Base-by-base conservation (phyloP, 2,888 invertebrate species). In the Biston stratarius region DNA sequence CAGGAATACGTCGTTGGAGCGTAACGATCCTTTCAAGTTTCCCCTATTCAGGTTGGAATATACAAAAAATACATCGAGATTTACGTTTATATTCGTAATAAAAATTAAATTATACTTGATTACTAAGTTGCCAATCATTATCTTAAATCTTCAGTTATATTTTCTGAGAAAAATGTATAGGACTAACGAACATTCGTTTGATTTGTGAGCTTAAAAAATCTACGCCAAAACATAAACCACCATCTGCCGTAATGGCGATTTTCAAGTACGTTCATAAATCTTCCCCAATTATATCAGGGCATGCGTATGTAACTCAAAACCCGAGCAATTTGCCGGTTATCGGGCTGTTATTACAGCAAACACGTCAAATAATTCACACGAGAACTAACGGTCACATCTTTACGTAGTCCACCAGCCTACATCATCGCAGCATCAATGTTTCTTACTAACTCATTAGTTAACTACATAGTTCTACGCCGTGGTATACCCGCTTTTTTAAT, bases 351-450 rank as follows among this genome's bases (percentile, higher is more conserved):
- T 70, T 69, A 60, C 55, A 63, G 72, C 69, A 52, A 70, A 66
- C 68, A 67, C 65, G 71, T 67, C 68, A 64, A 55, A 67, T 74
- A 72, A 69, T 69, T 69, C 67, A 74, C 77, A 74, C 77, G 33
- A 72, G 77, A 75, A 59, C 66, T 78, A 81, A 77, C 75, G 76
- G 68, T 68, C 61, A 67, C 67, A 64, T 62, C 64, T 55, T 63
- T 58, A 53, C 56, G 63, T 57, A 61, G 24, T 57, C 61, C 53
- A 65, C 66, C 74, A 72, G 75, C 76, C 73, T 61, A 64, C 73
- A 66, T 66, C 70, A 71, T 66, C 69, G 55, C 36, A 47, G 49
- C 51, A 55, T 70, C 62, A 38, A 59, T 53, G 53, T 58, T 57
- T 6, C 12, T 48, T 36, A 38, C 55, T 56, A n/a, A 61, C 42